Conservation (phyloP, 2,797 vertebrate species). For the Hyperoplus immaculatus region DNA sequence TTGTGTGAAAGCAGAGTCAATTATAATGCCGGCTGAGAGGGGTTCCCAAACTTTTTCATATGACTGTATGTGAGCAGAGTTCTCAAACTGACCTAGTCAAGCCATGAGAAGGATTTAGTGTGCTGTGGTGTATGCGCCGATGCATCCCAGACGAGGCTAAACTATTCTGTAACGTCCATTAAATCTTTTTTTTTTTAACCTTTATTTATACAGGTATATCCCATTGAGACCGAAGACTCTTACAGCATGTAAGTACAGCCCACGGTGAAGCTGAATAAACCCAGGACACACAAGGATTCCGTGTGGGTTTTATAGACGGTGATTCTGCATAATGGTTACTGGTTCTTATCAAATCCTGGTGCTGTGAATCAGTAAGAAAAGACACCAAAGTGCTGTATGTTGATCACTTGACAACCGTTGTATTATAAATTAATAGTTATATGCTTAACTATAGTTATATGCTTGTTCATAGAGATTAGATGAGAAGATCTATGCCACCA, state of each 20-base stretch:
- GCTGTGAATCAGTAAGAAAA: neutral
- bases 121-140: neutral
- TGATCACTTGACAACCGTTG: neutral
- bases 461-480: neutral
- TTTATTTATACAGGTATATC: too few species aligned
- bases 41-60: too few species aligned
- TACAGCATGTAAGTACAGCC: neutral
- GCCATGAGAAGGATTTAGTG: conserved; percentile 13
- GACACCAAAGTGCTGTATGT: neutral
- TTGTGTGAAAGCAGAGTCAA: too few species aligned
- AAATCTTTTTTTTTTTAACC: too few species aligned
- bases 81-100: conserved; percentile 13
- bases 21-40: too few species aligned
- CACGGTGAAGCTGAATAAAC: neutral
- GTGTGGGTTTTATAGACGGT: neutral
- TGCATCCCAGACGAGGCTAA: neutral
- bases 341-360: neutral
- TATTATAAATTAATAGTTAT: neutral
- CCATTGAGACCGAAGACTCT: too few species aligned
- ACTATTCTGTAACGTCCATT: neutral
- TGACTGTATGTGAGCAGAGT: conserved; percentile 2
- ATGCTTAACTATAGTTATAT: neutral
- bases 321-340: neutral
- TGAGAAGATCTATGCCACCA: neutral
- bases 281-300: neutral